A percentile compares a stretch with the other conserved stretches of the same genome.
Evolutionary conservation across 1,140 invertebrate species (phyloP).

Genomic region (Caligus rogercresseyi): DNA sequence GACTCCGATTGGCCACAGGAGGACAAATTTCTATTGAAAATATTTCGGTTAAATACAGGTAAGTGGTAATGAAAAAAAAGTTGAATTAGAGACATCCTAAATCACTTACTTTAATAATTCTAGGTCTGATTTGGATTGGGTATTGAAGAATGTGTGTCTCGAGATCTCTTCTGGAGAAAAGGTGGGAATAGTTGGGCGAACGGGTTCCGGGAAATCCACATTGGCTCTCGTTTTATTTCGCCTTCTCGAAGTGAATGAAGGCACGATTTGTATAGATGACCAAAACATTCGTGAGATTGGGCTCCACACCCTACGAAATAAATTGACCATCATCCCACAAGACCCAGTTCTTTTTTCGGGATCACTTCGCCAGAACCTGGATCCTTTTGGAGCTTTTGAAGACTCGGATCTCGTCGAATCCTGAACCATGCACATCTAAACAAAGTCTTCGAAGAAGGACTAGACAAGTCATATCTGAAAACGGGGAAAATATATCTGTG

Average conservation of each 20-base stretch:
- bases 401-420: constrained; percentile 44
- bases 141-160: constrained; percentile 45
- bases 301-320: constrained; percentile 59
- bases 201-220: constrained; percentile 68
- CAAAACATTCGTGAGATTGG: constrained; percentile 66
- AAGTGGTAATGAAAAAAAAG: constrained; percentile 31
- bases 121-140: constrained; percentile 51
- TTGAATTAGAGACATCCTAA: too few relatives aligned
- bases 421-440: constrained; percentile 30
- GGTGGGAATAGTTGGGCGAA: constrained; percentile 60
- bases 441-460: constrained; percentile 1
- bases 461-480: constrained; percentile 31
- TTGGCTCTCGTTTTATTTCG: constrained; percentile 63
- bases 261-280: constrained; percentile 70
- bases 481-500: constrained; percentile 36
- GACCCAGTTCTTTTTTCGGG: constrained; percentile 17
- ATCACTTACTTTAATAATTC: not conserved
- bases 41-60: constrained; percentile 48
- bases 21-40: constrained; percentile 53
- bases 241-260: constrained; percentile 54
- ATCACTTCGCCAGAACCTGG: constrained; percentile 12
- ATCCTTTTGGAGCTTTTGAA: constrained; percentile 37
- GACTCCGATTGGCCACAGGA: constrained; percentile 48
- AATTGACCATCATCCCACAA: constrained; percentile 71
- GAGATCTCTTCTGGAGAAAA: constrained; percentile 28